Base-by-base conservation (phyloP, 2,113 vertebrate species). In the Psophia crepitans region DNA sequence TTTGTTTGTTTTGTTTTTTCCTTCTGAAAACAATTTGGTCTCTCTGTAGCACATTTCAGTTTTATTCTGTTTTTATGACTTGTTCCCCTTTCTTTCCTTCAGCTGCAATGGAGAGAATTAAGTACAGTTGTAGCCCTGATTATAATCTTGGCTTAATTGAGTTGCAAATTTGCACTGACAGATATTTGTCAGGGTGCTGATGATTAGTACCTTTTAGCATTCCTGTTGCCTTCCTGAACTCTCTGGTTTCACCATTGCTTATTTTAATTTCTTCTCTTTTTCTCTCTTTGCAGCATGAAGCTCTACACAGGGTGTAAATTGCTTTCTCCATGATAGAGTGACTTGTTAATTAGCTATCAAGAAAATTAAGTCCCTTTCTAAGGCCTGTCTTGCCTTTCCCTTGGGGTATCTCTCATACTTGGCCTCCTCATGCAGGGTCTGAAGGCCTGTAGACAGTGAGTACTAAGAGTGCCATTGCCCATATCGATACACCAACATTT, bases 121-220 rank as follows among this genome's bases (percentile, higher is more conserved):
- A 94, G 44, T 93, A n/a, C 81, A 95, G 65, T 87, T 89, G 81
- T 75, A 87, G 61, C n/a, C 69, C 61, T 71, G 74, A 87, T 95
- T 91, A 87, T 87, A 96, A 91, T 93, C 74, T 94, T 73, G 35
- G 27, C 35, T 84, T 93, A 94, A 95, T 13, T 93, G 77, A 95
- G 81, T 84, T 93, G 74, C 84, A 93, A 95, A 95, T 96, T 95
- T 58, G 57, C 58, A 81, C 32, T 93, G 96, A 95, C 91, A 92
- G 71, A 28, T 68, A 64, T 16, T 95, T 90, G 89, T 89, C 77
- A 82, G 74, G 26, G 44, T 82, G 89, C 87, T 22, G 12, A 53
- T 90, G 46, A 61, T 49, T 64, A 76, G 48, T 82, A 92, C 74
- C 84, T 95, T 78, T 68, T 73, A 66, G 49, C 37, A 41, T 39